phyloP scores from a whole-genome alignment of 2,888 invertebrate genomes.

The Pheosia tremula region DNA sequence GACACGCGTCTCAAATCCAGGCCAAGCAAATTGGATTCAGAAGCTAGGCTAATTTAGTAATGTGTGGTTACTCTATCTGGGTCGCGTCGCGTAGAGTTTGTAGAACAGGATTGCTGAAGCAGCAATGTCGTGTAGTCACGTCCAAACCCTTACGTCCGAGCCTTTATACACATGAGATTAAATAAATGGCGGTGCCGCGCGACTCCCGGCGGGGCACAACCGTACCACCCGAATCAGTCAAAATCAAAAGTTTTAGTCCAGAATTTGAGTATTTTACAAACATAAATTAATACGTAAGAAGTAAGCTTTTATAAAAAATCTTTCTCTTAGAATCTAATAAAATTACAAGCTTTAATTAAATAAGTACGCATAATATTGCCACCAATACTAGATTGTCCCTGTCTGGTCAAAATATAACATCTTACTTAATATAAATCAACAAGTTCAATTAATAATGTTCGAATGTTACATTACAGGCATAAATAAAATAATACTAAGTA shows the following conservation, averaged over 20 bases:
- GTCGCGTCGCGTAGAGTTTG: too few relatives aligned
- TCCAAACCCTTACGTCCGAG: too few relatives aligned
- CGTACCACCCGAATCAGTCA: neutral
- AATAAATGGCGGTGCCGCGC: neutral
- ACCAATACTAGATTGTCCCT: constrained; percentile 37
- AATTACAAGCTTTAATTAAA: constrained; percentile 46
- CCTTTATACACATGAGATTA: too few relatives aligned
- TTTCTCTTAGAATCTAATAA: constrained; percentile 47
- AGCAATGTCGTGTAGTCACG: too few relatives aligned
- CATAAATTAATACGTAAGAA: constrained; percentile 37
- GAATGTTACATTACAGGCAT: constrained; percentile 7
- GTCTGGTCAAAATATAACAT: constrained; percentile 12
- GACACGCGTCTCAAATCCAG: too few relatives aligned
- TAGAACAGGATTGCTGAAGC: too few relatives aligned
- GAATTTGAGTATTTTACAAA: constrained; percentile 36
- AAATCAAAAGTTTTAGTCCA: neutral
- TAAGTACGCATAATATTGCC: constrained; percentile 59
- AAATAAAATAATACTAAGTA: constrained; percentile 25
- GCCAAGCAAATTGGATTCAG: too few relatives aligned
- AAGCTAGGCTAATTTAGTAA: too few relatives aligned
- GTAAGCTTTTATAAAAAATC: constrained; percentile 25
- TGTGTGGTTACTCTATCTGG: too few relatives aligned
- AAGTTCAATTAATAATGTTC: constrained; percentile 13
- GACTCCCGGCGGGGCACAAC: too few relatives aligned
- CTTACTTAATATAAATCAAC: constrained; percentile 7